These are phyloP conservation scores for Girardia tigrina DNA, from an alignment of 2,888 invertebrate species.

Conservation along the genomic window DNA sequence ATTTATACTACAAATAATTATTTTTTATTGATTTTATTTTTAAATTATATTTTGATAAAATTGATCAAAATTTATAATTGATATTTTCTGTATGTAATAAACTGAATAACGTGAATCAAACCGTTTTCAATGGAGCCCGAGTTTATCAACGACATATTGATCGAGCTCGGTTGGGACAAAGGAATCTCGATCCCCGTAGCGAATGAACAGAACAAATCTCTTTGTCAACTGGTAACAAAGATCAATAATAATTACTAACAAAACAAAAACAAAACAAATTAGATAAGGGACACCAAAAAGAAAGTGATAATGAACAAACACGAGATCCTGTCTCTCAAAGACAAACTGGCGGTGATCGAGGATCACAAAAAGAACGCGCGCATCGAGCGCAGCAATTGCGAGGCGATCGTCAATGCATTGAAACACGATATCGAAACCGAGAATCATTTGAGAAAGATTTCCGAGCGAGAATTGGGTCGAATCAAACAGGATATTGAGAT, in stretches of 20 bases:
- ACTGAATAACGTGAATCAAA: too few relatives aligned
- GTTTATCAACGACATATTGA: slow-evolving; percentile 40
- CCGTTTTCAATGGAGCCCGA: neutral
- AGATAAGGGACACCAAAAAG: slow-evolving; percentile 44
- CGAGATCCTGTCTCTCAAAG: slow-evolving; percentile 44
- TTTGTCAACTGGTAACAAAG: slow-evolving; percentile 37
- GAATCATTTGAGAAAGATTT: slow-evolving; percentile 46
- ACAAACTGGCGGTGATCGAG: slow-evolving; percentile 46
- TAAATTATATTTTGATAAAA: too few relatives aligned
- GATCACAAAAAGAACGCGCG: slow-evolving; percentile 49
- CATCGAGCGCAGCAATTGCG: slow-evolving; percentile 48
- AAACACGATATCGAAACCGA: slow-evolving; percentile 48
- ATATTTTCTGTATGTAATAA: too few relatives aligned
- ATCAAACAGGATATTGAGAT: slow-evolving; percentile 46
- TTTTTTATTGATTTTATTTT: too few relatives aligned
- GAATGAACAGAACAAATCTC: slow-evolving; percentile 46
- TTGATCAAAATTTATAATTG: too few relatives aligned
- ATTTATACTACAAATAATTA: too few relatives aligned
- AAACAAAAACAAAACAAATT: neutral
- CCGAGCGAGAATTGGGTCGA: slow-evolving; percentile 47
- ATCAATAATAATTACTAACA: slow-evolving; percentile 28
- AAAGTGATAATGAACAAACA: slow-evolving; percentile 41
- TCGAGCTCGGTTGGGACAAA: slow-evolving; percentile 50
- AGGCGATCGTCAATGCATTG: slow-evolving; percentile 46
- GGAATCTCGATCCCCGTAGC: slow-evolving; percentile 50